These are phyloP conservation scores for Drosophila seclusa DNA, from an alignment of 2,888 invertebrate species.

Conservation along the genomic window DNA sequence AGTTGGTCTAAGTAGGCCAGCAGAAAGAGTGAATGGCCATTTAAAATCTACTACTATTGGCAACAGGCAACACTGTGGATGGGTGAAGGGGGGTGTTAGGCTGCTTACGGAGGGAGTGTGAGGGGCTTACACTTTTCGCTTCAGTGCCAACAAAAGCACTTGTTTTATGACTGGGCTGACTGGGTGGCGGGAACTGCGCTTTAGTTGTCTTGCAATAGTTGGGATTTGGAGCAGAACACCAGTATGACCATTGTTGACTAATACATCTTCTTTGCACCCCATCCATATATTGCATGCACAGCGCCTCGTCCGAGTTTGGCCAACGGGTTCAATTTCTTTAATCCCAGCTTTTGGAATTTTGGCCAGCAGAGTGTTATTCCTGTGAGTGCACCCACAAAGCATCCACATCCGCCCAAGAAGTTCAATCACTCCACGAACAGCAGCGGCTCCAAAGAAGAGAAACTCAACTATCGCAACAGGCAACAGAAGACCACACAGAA, in stretches of 20 bases:
- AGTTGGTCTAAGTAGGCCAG: slow-evolving; percentile 21
- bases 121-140: slow-evolving; percentile 36
- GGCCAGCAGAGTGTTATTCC: slow-evolving; percentile 71
- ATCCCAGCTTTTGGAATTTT: slow-evolving; percentile 76
- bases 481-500: slow-evolving; percentile 50
- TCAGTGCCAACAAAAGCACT: slow-evolving; percentile 46
- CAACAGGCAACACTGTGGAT: slow-evolving; percentile 11
- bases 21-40: slow-evolving; percentile 46
- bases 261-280: slow-evolving; percentile 3
- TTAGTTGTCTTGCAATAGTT: slow-evolving; percentile 68
- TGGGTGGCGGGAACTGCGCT: slow-evolving; percentile 72
- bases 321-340: slow-evolving; percentile 77
- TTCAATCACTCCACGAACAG: slow-evolving; percentile 38
- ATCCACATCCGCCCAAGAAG: slow-evolving; percentile 67
- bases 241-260: slow-evolving; percentile 63
- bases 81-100: neutral
- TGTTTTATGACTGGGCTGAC: slow-evolving; percentile 45
- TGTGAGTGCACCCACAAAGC: slow-evolving; percentile 54
- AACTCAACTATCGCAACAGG: slow-evolving; percentile 47
- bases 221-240: slow-evolving; percentile 78
- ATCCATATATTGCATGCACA: slow-evolving; percentile 29
- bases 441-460: slow-evolving; percentile 57
- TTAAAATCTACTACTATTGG: slow-evolving; percentile 12
- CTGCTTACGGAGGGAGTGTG: slow-evolving; percentile 5
- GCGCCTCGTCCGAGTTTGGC: slow-evolving; percentile 71